Evolutionary conservation across 1,140 invertebrate species (phyloP).

Genomic region (Andrena cerasifolii): DNA sequence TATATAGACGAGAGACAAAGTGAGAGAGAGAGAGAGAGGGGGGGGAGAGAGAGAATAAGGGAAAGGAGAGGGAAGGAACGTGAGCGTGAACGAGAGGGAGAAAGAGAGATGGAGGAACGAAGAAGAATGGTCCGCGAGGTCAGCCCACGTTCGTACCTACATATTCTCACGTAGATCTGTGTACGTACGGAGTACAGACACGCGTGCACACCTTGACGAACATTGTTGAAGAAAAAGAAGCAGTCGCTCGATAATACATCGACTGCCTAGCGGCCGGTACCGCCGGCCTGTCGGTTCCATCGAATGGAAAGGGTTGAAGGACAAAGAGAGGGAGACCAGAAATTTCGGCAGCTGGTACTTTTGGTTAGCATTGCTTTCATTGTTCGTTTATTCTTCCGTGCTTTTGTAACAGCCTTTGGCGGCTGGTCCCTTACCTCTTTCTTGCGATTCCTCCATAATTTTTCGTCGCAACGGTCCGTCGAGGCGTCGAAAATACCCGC

Average conservation of each 20-base stretch:
- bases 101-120: slow-evolving; percentile 37
- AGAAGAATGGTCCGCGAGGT: slow-evolving; percentile 54
- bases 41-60: neutral
- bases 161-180: slow-evolving; percentile 53
- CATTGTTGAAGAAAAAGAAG: slow-evolving; percentile 64
- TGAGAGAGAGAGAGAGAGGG: slow-evolving; percentile 3
- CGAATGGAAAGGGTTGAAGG: slow-evolving; percentile 9
- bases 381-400: slow-evolving; percentile 13
- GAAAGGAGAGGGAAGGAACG: neutral
- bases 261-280: slow-evolving; percentile 52
- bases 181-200: slow-evolving; percentile 48
- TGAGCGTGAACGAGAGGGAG: slow-evolving; percentile 12
- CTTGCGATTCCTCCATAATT: slow-evolving; percentile 2
- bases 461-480: neutral
- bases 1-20: neutral
- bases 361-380: slow-evolving; percentile 32
- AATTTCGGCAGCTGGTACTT: slow-evolving; percentile 63
- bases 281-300: slow-evolving; percentile 17
- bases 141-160: slow-evolving; percentile 54
- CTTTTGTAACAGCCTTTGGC: slow-evolving; percentile 43
- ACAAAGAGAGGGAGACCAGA: slow-evolving; percentile 53
- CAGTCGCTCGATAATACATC: slow-evolving; percentile 59
- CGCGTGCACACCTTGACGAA: slow-evolving; percentile 49
- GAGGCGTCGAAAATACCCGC: neutral
- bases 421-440: slow-evolving; percentile 5